Percentiles rank a stretch among this genome's conserved stretches.
Evolutionary conservation across 2,113 vertebrate species (phyloP).

Genomic region (Gobiocypris rarus): DNA sequence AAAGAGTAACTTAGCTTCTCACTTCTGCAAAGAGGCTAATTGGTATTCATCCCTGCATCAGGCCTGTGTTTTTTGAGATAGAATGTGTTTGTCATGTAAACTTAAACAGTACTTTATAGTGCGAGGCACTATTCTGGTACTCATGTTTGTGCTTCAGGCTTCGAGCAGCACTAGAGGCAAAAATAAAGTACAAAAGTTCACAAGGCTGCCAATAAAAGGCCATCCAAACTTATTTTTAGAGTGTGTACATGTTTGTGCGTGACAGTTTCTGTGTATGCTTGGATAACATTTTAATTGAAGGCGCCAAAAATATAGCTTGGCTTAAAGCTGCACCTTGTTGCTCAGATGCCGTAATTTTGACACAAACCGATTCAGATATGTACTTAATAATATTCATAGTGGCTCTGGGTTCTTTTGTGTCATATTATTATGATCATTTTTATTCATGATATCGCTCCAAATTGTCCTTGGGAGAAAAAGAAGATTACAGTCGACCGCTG

Average conservation of each 20-base stretch:
- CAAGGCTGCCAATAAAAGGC: conserved; percentile 33
- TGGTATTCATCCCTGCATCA: conserved; percentile 35
- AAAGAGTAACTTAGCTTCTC: conserved; percentile 6
- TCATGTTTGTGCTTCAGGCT: conserved; percentile 39
- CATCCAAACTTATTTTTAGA: conserved; percentile 12
- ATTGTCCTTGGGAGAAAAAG: conserved; percentile 80
- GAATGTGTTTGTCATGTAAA: conserved; percentile 46
- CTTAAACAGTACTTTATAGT: conserved; percentile 32
- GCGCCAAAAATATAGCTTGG: conserved; percentile 9
- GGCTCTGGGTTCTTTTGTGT: conserved; percentile 69
- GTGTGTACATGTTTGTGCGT: not conserved
- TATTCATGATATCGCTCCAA: conserved; percentile 79
- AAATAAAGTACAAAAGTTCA: conserved; percentile 9
- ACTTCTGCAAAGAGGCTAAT: conserved; percentile 29
- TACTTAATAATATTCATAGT: conserved; percentile 79
- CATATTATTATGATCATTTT: conserved; percentile 79
- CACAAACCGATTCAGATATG: conserved; percentile 71
- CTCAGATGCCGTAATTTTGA: conserved; percentile 67
- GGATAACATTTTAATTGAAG: conserved; percentile 38
- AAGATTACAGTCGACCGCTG: conserved; percentile 71
- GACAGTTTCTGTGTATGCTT: conserved; percentile 17
- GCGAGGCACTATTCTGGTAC: conserved; percentile 12
- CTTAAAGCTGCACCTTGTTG: conserved; percentile 57
- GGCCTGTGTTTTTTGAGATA: conserved; percentile 20
- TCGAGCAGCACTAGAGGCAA: conserved; percentile 35